Percentiles rank a stretch among this genome's conserved stretches.
phyloP scores from a whole-genome alignment of 1,140 invertebrate genomes.

The Conus betulinus region DNA sequence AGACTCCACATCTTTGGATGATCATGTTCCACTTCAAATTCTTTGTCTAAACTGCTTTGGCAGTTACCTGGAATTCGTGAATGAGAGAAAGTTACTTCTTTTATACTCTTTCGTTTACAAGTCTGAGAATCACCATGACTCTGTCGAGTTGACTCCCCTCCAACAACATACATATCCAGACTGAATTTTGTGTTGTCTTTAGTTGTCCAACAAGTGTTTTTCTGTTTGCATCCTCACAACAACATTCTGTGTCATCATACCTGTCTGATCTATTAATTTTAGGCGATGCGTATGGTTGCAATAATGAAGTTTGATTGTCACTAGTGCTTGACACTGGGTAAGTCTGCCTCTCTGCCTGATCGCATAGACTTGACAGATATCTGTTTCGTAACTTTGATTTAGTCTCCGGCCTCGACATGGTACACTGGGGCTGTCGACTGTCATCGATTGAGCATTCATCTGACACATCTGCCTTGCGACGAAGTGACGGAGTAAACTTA shows the following conservation, averaged over 20 bases:
- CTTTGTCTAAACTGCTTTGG: background rate
- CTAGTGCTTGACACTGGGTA: conserved; percentile 64
- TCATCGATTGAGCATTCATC: conserved; percentile 50
- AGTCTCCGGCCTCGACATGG: conserved; percentile 26
- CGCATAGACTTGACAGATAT: conserved; percentile 43
- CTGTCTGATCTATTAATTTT: conserved; percentile 61
- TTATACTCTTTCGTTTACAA: conserved; percentile 6
- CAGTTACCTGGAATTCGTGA: background rate
- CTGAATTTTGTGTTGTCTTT: conserved; percentile 70
- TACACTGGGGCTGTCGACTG: conserved; percentile 17
- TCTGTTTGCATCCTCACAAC: conserved; percentile 58
- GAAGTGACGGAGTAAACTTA: conserved; percentile 62
- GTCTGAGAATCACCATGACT: conserved; percentile 32
- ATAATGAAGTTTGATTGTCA: conserved; percentile 62
- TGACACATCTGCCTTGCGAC: conserved; percentile 54
- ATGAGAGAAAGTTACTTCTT: conserved; percentile 7
- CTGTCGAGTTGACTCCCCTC: conserved; percentile 10
- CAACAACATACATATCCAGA: conserved; percentile 34
- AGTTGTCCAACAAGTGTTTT: conserved; percentile 56
- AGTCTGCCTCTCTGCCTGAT: conserved; percentile 35
- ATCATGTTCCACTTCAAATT: background rate
- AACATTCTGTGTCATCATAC: conserved; percentile 62
- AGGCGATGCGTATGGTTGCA: conserved; percentile 56
- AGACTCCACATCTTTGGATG: conserved; percentile 73
- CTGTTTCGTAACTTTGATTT: conserved; percentile 40